These are phyloP conservation scores for Microtus pennsylvanicus DNA, from an alignment of 2,113 vertebrate species.

Conservation along the genomic window DNA sequence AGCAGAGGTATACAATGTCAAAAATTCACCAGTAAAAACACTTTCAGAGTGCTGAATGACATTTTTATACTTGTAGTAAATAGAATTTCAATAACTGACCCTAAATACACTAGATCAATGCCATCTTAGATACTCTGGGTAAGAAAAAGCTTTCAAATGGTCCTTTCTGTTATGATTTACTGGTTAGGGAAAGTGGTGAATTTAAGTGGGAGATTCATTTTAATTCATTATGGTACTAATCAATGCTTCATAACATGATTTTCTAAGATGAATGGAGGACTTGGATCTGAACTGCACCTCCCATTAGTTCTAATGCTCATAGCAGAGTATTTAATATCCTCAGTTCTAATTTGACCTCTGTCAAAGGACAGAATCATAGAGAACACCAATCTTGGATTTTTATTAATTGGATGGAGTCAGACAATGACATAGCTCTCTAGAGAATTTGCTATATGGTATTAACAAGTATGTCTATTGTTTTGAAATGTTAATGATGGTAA, in stretches of 20 bases:
- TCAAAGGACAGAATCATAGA: background rate
- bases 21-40: background rate
- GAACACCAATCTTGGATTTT: background rate
- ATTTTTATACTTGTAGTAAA: background rate
- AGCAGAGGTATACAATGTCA: background rate
- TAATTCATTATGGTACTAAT: background rate
- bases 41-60: background rate
- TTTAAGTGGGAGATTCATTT: background rate
- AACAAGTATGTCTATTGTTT: background rate
- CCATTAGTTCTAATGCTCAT: background rate
- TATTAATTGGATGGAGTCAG: background rate
- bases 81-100: background rate
- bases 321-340: background rate
- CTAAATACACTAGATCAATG: background rate
- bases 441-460: background rate
- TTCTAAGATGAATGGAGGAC: background rate
- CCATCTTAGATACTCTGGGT: too few relatives aligned
- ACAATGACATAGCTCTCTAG: background rate
- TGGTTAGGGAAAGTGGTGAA: background rate
- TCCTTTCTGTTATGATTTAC: background rate
- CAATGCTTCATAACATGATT: background rate
- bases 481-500: background rate
- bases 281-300: background rate
- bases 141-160: background rate
- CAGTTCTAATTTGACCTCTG: background rate